A percentile compares a stretch with the other conserved stretches of the same genome.
phyloP scores from a whole-genome alignment of 2,797 vertebrate genomes.

The Coracias cyanogaster region DNA sequence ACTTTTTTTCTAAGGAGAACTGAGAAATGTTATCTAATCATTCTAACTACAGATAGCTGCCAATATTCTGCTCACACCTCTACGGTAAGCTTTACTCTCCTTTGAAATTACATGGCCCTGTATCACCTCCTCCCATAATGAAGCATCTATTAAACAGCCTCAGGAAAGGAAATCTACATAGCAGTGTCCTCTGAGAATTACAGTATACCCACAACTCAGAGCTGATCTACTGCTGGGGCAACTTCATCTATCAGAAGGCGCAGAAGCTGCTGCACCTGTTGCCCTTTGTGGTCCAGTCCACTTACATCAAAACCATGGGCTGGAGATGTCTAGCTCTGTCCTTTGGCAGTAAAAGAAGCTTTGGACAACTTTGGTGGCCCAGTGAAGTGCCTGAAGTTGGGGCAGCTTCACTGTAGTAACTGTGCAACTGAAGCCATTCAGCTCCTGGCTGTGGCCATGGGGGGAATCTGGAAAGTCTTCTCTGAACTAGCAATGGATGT shows the following conservation, averaged over 20 bases:
- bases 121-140: not conserved
- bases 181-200: not conserved
- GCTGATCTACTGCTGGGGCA: not conserved
- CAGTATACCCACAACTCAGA: not conserved
- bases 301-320: not conserved
- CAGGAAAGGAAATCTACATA: not conserved
- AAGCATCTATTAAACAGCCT: slow-evolving; percentile 19
- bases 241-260: not conserved
- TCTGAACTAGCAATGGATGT: not conserved
- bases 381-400: not conserved
- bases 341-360: not conserved
- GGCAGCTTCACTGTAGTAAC: not conserved
- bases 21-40: not conserved
- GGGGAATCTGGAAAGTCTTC: not conserved
- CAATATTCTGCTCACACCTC: slow-evolving; percentile 20
- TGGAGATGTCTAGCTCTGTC: not conserved
- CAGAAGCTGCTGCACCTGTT: not conserved
- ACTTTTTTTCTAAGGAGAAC: not conserved
- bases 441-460: not conserved
- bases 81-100: slow-evolving; percentile 11
- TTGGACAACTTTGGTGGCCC: not conserved
- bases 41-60: not conserved
- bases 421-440: not conserved
- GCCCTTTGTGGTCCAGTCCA: not conserved
- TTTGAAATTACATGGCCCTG: slow-evolving; percentile 14